These are phyloP conservation scores for Ianthella basta DNA, from an alignment of 37 sponge, comb jelly and placozoan genomes.

Conservation along the genomic window DNA sequence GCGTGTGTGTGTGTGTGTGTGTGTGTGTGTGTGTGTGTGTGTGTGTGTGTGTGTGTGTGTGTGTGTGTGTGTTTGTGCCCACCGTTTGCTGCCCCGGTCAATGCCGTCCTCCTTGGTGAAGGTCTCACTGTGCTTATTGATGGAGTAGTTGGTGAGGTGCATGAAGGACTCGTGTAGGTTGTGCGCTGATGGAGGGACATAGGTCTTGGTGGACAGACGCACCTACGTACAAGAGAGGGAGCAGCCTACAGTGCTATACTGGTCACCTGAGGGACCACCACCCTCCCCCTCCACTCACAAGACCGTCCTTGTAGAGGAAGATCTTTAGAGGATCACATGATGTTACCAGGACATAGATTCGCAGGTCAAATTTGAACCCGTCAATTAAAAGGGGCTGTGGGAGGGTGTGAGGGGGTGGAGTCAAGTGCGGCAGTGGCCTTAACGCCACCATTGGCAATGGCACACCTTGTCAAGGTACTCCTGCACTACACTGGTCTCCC, in stretches of 20 bases:
- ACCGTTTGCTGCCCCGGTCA: constrained; percentile 85
- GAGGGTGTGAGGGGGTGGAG: background rate
- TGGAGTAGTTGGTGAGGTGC: constrained; percentile 96
- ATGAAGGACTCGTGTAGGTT: constrained; percentile 76
- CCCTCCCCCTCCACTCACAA: constrained; percentile 48
- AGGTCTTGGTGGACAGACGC: constrained; percentile 34
- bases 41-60: no score
- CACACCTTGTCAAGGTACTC: constrained; percentile 83
- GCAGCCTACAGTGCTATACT: background rate
- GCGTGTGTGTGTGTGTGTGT: no score
- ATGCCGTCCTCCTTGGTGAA: constrained; percentile 68
- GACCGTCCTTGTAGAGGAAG: constrained; percentile 78
- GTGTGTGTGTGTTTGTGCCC: no score
- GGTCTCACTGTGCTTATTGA: constrained; percentile 83
- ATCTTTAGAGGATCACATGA: constrained; percentile 79
- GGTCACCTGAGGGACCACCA: background rate
- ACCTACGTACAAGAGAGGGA: background rate
- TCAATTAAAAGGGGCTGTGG: constrained; percentile 79
- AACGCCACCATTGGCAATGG: background rate
- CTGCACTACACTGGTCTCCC: constrained; percentile 73
- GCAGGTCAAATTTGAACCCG: constrained; percentile 80
- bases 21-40: no score
- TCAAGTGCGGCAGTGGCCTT: background rate
- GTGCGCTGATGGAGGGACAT: constrained; percentile 59
- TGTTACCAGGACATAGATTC: constrained; percentile 82